Evolutionary conservation across 2,888 invertebrate species (phyloP), one percentile per base, ranked within the genome.

Genomic region (Odontomyia ornata): DNA sequence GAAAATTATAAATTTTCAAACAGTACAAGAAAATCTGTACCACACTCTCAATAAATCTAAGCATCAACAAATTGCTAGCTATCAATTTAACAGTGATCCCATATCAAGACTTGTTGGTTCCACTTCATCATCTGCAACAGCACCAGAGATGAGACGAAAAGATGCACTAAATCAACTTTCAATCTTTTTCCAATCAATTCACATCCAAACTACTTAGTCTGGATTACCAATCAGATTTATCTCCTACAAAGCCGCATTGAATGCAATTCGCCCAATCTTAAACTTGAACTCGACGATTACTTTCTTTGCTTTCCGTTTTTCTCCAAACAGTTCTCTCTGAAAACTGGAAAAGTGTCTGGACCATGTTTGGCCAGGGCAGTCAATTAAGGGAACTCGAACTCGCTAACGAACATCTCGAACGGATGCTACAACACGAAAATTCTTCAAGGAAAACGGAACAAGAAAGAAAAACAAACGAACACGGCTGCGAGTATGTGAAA

Each of bases 261-360:
- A 25, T 25, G 57, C 57, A 60, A 60, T 60, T 23, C 7, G 23
- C 13, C 21, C 25, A 60, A 18, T 11, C 25, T 60, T 11, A 9
- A 60, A 60, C 57, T 60, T 25, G 57, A 60, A 60, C 25, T 13
- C 57, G 57, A 60, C 57, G 57, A 60, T 60, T 60, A 23, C 57
- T 60, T 60, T 60, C 57, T 11, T 60, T 60, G 57, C 57, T 60
- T 60, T 60, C 57, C 7, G 57, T 7, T 60, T 60, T 60, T 60
- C 25, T 25, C 13, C 15, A 36, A 5, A 36, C n/a, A n/a, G n/a
- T n/a, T 36, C 36, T 36, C 36, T 5, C 15, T n/a, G 52, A 60
- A 60, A 60, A 60, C 57, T 60, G 57, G 57, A 21, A 60, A 23
- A 60, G 57, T 60, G 52, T 52, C 52, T 52, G 52, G 52, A 2